These are phyloP conservation scores for Sphaeridia pumilis DNA, from an alignment of 2,888 invertebrate species.

Conservation along the genomic window DNA sequence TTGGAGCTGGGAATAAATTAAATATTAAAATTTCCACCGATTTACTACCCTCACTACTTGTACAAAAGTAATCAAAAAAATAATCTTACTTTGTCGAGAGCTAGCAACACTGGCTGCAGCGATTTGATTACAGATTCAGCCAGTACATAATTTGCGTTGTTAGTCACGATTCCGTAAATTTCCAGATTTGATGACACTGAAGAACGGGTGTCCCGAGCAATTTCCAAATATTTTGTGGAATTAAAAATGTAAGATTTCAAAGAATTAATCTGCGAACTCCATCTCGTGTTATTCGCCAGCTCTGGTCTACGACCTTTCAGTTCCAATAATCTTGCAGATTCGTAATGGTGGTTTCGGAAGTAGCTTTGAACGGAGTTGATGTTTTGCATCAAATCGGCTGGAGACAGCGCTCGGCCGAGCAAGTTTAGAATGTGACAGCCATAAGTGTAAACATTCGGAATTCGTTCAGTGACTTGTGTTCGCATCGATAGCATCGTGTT, in stretches of 20 bases:
- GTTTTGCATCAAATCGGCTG: neutral
- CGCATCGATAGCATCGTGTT: neutral
- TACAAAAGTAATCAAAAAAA: neutral
- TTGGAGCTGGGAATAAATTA: constrained; percentile 4
- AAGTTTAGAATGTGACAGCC: constrained; percentile 1
- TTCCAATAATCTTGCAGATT: constrained; percentile 7
- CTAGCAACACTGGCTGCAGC: neutral
- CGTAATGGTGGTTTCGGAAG: constrained; percentile 13
- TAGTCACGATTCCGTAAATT: neutral
- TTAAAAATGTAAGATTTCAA: constrained; percentile 13
- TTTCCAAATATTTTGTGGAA: constrained; percentile 17
- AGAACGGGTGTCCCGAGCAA: neutral
- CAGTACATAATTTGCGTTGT: neutral
- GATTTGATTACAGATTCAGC: neutral
- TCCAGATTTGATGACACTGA: neutral
- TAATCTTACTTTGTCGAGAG: neutral
- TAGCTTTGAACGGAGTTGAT: constrained; percentile 4
- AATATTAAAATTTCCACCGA: neutral
- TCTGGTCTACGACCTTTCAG: constrained; percentile 11
- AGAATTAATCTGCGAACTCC: constrained; percentile 15
- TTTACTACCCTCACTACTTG: neutral
- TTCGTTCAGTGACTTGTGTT: neutral
- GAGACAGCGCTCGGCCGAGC: neutral
- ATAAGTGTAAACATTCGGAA: neutral
- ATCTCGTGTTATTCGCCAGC: constrained; percentile 13